Evolutionary conservation across 2,888 invertebrate species (phyloP).

Genomic region (Andrena bicolor): DNA sequence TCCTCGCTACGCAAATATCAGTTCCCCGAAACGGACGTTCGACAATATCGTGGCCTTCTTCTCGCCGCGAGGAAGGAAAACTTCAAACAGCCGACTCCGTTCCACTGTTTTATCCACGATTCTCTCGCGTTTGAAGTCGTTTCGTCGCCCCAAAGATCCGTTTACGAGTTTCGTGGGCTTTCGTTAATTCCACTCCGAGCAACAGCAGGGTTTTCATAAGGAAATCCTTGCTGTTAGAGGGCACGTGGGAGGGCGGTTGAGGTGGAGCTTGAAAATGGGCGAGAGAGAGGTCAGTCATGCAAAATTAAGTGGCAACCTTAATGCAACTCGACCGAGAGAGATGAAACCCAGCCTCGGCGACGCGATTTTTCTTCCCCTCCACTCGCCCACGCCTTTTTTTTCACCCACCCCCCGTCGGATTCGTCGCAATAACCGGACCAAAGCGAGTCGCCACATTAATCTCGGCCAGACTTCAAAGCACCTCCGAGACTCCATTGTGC

Average conservation of each 20-base stretch:
- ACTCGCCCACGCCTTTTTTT: not conserved
- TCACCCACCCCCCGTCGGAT: constrained; percentile 16
- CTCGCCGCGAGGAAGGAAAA: not conserved
- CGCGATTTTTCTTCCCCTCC: constrained; percentile 12
- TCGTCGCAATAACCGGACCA: constrained; percentile 57
- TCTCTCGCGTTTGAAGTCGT: constrained; percentile 4
- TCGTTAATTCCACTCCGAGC: constrained; percentile 14
- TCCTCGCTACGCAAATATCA: not conserved
- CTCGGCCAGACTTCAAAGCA: constrained; percentile 60
- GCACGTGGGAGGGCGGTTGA: no score
- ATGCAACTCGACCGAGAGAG: constrained; percentile 22
- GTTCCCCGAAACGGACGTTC: not conserved
- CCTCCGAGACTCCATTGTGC: constrained; percentile 51
- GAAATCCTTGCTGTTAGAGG: not conserved
- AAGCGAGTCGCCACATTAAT: constrained; percentile 55
- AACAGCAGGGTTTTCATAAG: constrained; percentile 2
- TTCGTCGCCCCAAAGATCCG: not conserved
- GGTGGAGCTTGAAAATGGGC: not conserved
- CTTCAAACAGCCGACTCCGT: not conserved
- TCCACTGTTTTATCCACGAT: not conserved
- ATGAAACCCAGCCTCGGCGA: constrained; percentile 4
- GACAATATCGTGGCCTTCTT: not conserved
- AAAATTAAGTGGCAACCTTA: constrained; percentile 49
- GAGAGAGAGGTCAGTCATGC: not conserved
- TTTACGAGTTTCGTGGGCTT: constrained; percentile 11